Percentiles rank a stretch among this genome's conserved stretches.
Conservation (phyloP, 1,140 invertebrate genomes). For the Conus ventricosus region DNA sequence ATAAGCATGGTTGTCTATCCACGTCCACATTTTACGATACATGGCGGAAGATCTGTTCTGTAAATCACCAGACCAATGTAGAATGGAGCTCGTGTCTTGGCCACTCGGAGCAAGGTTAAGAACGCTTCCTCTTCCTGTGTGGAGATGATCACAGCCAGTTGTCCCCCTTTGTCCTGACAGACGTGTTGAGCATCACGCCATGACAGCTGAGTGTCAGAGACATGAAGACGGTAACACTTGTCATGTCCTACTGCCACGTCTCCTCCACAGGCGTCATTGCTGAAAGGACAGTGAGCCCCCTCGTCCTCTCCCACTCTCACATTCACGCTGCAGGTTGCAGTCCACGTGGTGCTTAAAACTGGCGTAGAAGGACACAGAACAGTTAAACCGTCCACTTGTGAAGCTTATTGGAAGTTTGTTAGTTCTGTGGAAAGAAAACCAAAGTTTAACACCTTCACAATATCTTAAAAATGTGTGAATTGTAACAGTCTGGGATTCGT, state of each 20-base stretch:
- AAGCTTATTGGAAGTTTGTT: background rate
- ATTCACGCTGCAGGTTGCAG: background rate
- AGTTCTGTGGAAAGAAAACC: background rate
- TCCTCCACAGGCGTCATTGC: constrained; percentile 15
- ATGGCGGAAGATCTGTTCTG: background rate
- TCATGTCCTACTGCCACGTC: background rate
- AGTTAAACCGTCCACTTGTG: background rate
- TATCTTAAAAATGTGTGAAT: background rate
- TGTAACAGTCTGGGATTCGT: background rate
- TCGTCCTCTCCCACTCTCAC: constrained; percentile 25
- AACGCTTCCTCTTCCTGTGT: background rate
- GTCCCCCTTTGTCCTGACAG: background rate
- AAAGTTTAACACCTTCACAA: background rate
- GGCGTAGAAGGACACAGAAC: background rate
- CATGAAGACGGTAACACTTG: background rate
- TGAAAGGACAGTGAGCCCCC: constrained; percentile 25
- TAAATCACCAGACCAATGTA: background rate
- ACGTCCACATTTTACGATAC: background rate
- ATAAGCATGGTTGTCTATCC: background rate
- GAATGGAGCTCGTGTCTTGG: background rate
- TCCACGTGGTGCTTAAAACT: constrained; percentile 3
- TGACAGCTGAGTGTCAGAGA: background rate
- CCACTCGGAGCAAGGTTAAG: background rate
- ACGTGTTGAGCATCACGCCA: background rate
- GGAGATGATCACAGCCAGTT: background rate